Evolutionary conservation across 2,797 vertebrate species (phyloP), one percentile per base, ranked within the genome.

Genomic region (Labeo calbasu): DNA sequence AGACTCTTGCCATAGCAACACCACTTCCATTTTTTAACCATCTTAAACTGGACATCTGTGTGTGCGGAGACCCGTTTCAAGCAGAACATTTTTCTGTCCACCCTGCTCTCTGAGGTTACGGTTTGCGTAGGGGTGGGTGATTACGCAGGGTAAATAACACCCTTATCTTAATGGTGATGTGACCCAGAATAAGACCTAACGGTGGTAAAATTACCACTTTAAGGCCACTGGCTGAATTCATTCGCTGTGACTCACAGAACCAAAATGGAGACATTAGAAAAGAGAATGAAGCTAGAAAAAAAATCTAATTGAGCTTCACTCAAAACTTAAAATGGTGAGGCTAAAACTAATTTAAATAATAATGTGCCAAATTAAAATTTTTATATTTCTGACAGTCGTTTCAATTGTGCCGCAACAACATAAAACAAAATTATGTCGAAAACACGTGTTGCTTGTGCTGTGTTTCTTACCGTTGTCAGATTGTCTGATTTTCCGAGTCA

Each of bases 121-220:
- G 43, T 51, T 80, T 66, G 48, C 13, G 1, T 23, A 53, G 21
- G 10, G 63, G 48, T 53, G 19, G 66, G n/a, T 50, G 36, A 69
- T 81, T 53, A n/a, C 32, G 21, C 40, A 55, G 23, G 50, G 28
- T 43, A 57, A 70, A 43, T 81, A 71, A 53, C 32, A 70, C 25
- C 43, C 57, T 57, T 72, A 72, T 46, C 53, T 40, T 59, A 81
- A 57, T 43, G 68, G 40, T 0, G 19, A 71, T 32, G 57, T 61
- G 72, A 59, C 73, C 73, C 43, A 59, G 66, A 77, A 79, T 63
- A 61, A 78, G 76, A 51, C 40, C 76, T 28, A 66, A 25, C 43
- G 61, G 76, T 17, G 65, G 40, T 50, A 61, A 79, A 79, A 84
- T 82, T 13, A 66, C 71, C n/a, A 50, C 28, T 53, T 75, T 53